These are phyloP conservation scores for Sthenelais limicola DNA, from an alignment of 2,888 invertebrate genomes.

Conservation along the genomic window DNA sequence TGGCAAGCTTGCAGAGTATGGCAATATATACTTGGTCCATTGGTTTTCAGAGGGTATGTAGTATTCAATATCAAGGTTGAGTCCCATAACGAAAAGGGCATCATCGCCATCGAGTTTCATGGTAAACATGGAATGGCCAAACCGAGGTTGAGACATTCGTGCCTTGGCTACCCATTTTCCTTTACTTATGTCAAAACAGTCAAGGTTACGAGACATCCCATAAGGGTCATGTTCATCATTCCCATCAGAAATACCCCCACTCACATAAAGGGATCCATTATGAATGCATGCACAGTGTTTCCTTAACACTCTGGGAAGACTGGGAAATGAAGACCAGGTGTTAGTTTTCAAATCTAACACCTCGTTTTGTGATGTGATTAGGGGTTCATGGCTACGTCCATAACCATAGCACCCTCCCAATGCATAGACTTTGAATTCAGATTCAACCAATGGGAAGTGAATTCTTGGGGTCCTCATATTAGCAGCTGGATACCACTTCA, in stretches of 20 bases:
- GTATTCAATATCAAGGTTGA: slow-evolving; percentile 26
- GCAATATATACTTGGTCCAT: slow-evolving; percentile 18
- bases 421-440: neutral
- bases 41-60: neutral
- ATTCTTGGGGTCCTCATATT: neutral
- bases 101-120: slow-evolving; percentile 3
- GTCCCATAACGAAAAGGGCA: slow-evolving; percentile 20
- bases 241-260: slow-evolving; percentile 11
- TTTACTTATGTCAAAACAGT: slow-evolving; percentile 3
- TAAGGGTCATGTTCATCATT: neutral
- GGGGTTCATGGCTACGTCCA: neutral
- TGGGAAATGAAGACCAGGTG: neutral
- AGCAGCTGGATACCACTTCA: neutral
- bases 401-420: slow-evolving; percentile 14
- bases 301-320: neutral
- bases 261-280: neutral
- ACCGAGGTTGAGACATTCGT: neutral
- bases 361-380: neutral
- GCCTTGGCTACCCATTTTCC: neutral
- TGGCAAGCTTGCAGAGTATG: slow-evolving; percentile 1
- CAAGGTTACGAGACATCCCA: slow-evolving; percentile 7
- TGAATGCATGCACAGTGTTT: slow-evolving; percentile 18
- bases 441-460: neutral
- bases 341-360: neutral
- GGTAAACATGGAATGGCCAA: slow-evolving; percentile 17